These are phyloP conservation scores for Rhagonycha fulva DNA, from an alignment of 2,888 invertebrate species.

Conservation along the genomic window DNA sequence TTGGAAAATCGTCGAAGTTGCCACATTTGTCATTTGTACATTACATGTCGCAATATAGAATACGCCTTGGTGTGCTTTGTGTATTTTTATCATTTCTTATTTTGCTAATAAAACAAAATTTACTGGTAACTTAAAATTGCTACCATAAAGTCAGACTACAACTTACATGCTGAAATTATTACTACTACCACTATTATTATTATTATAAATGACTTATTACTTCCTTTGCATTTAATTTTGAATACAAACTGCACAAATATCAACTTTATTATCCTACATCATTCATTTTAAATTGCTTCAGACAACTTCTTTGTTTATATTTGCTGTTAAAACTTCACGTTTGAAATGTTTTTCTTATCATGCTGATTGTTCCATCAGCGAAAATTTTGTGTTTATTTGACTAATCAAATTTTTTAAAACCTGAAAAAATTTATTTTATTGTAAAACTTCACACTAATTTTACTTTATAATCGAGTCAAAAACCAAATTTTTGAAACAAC, in stretches of 20 bases:
- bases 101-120: slow-evolving; percentile 30
- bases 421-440: no score
- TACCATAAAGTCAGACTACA: slow-evolving; percentile 15
- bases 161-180: slow-evolving; percentile 13
- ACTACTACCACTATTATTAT: neutral
- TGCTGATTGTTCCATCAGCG: neutral
- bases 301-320: neutral
- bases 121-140: slow-evolving; percentile 30
- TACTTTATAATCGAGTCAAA: no score
- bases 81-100: slow-evolving; percentile 29
- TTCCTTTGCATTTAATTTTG: slow-evolving; percentile 19
- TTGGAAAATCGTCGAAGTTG: slow-evolving; percentile 31
- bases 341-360: neutral
- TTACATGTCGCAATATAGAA: slow-evolving; percentile 21
- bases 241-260: slow-evolving; percentile 15
- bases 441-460: no score
- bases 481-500: no score
- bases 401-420: neutral
- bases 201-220: slow-evolving; percentile 24
- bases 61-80: slow-evolving; percentile 24
- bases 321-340: neutral
- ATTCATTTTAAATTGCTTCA: neutral
- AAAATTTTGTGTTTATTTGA: neutral
- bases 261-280: slow-evolving; percentile 6
- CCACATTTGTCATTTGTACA: slow-evolving; percentile 28